A percentile compares a stretch with the other conserved stretches of the same genome.
Evolutionary conservation across 2,797 vertebrate species (phyloP).

Genomic region (Amblyopsis hoosieri): DNA sequence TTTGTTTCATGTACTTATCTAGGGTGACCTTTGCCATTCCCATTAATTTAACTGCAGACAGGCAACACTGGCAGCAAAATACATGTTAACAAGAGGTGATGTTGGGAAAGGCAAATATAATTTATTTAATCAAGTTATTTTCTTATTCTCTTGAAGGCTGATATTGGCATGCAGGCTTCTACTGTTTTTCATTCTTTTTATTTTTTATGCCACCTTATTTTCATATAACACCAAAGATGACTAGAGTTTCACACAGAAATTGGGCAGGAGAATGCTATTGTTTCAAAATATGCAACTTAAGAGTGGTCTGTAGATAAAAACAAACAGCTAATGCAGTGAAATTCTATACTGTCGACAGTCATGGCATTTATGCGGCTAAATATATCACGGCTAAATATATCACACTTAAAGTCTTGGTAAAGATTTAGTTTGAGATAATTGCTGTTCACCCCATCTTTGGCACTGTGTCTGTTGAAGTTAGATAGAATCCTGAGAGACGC

Average conservation of each 20-base stretch:
- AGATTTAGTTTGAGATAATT: slow-evolving; percentile 22
- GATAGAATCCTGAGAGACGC: neutral
- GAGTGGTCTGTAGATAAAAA: slow-evolving; percentile 4
- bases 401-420: slow-evolving; percentile 13
- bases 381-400: slow-evolving; percentile 1
- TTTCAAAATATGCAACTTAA: slow-evolving; percentile 26
- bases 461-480: neutral
- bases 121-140: slow-evolving; percentile 56
- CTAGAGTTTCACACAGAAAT: slow-evolving; percentile 27
- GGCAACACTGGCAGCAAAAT: slow-evolving; percentile 61
- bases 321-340: neutral
- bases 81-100: slow-evolving; percentile 72
- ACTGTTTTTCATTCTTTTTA: slow-evolving; percentile 8
- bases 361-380: slow-evolving; percentile 11
- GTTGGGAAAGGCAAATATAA: slow-evolving; percentile 38
- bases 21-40: slow-evolving; percentile 73
- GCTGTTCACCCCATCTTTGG: slow-evolving; percentile 1
- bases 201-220: slow-evolving; percentile 21
- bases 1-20: slow-evolving; percentile 64
- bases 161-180: slow-evolving; percentile 36
- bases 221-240: slow-evolving; percentile 7
- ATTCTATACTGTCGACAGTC: slow-evolving; percentile 14
- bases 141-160: slow-evolving; percentile 42
- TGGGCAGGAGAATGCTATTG: slow-evolving; percentile 31
- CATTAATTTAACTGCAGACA: slow-evolving; percentile 74